Percentiles rank a stretch among this genome's conserved stretches.
Evolutionary conservation across 2,797 vertebrate genomes (phyloP).

Genomic region (Chrosomus eos): DNA sequence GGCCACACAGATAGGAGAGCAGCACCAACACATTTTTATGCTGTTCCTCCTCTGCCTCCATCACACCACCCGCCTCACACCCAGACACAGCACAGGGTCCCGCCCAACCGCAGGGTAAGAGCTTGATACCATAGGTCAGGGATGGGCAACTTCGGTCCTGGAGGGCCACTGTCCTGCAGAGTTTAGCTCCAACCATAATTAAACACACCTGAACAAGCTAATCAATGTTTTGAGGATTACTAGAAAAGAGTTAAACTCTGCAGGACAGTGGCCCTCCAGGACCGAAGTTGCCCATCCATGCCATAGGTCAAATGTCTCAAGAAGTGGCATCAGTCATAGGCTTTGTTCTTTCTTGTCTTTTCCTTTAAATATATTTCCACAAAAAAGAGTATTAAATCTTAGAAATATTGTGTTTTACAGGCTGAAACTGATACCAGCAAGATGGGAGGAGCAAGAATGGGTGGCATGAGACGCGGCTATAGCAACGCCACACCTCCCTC

Average conservation of each 20-base stretch:
- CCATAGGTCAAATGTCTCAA: background rate
- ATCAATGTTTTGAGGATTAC: too few relatives aligned
- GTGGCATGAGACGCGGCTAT: conserved; percentile 79
- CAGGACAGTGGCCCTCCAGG: too few relatives aligned
- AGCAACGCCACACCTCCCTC: conserved; percentile 80
- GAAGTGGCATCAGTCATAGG: background rate
- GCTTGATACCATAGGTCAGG: conserved; percentile 16
- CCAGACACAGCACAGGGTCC: conserved; percentile 68
- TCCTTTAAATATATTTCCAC: background rate
- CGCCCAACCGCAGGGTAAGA: conserved; percentile 73
- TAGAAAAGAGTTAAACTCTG: too few relatives aligned
- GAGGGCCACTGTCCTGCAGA: too few relatives aligned
- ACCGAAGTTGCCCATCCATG: too few relatives aligned
- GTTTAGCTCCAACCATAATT: too few relatives aligned
- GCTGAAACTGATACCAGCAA: conserved; percentile 72
- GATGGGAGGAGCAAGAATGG: conserved; percentile 78
- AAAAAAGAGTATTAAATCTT: background rate
- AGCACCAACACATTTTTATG: conserved; percentile 58
- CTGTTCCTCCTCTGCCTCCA: conserved; percentile 66
- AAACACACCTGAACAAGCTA: too few relatives aligned
- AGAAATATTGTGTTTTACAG: conserved; percentile 44
- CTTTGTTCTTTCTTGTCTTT: background rate
- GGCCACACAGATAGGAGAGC: conserved; percentile 73
- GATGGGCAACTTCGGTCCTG: too few relatives aligned
- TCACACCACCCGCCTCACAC: conserved; percentile 74